phyloP scores from a whole-genome alignment of 2,888 invertebrate genomes.

The Scaptomyza polygonia region DNA sequence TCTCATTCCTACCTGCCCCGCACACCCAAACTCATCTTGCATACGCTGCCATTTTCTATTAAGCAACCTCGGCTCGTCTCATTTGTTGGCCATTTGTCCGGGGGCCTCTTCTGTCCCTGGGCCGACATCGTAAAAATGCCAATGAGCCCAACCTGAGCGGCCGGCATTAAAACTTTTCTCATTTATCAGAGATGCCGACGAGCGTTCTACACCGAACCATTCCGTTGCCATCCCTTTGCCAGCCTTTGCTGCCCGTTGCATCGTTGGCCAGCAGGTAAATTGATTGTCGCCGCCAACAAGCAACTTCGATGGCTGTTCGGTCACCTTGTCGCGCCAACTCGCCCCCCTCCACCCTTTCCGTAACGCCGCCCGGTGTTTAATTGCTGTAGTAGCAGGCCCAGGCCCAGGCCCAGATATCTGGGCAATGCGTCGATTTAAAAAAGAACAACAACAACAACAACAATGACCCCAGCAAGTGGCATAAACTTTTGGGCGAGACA shows the following conservation, averaged over 20 bases:
- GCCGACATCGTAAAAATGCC: conserved; percentile 73
- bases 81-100: conserved; percentile 74
- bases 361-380: conserved; percentile 61
- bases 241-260: neutral
- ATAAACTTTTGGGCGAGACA: conserved; percentile 59
- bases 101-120: conserved; percentile 29
- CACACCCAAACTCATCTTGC: conserved; percentile 37
- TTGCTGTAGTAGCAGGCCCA: conserved; percentile 49
- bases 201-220: neutral
- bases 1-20: neutral
- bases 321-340: conserved; percentile 67
- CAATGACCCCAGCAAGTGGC: conserved; percentile 59
- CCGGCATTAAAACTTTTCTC: conserved; percentile 74
- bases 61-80: conserved; percentile 70
- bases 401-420: neutral
- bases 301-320: conserved; percentile 70
- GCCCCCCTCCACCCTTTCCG: too few relatives aligned
- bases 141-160: conserved; percentile 74
- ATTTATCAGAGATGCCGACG: conserved; percentile 65
- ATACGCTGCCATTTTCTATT: conserved; percentile 75
- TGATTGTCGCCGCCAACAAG: conserved; percentile 67
- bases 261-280: conserved; percentile 64
- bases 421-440: conserved; percentile 49
- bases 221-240: neutral
- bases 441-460: conserved; percentile 26